Evolutionary conservation across 2,888 invertebrate species (phyloP), one percentile per base, ranked within the genome.

Genomic region (Eudasyphora cyanicolor): DNA sequence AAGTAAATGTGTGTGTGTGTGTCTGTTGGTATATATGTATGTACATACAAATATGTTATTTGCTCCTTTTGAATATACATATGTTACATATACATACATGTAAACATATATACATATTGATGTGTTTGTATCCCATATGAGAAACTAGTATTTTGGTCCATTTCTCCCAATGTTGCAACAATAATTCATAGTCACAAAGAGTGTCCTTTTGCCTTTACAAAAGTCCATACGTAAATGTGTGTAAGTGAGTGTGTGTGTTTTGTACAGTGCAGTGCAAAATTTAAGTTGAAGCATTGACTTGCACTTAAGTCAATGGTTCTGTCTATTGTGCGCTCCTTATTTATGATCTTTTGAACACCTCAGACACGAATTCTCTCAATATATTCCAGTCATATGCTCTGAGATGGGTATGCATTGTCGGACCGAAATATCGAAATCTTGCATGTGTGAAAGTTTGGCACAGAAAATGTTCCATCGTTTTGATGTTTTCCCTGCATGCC

Each of bases 131-230:
- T 54, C 10, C n/a, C 60, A 27, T 60, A 57, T 7, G 62, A 62
- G 17, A 14, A 32, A 35, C 38, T 64, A 38, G 64, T 64, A 67
- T 67, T 67, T 38, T 67, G 67, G 67, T 67, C 67, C 67, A 67
- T 67, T 67, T 67, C 67, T 38, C 67, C 67, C 67, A 67, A 67
- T 24, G 42, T 14, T 42, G 42, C 67, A 42, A 67, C 67, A 67
- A 67, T 67, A 67, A 67, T 81, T 79, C 78, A 81, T 81, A 70
- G 81, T 81, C 67, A 69, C 60, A 78, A 70, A 75, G n/a, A n/a
- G 67, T 14, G 76, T 74, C 74, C 83, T 77, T 83, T 79, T 67
- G 38, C 42, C 42, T 42, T 67, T 24, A 54, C 54, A 14, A 6
- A 32, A 4, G 8, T 19, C n/a, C n/a, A 49, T n/a, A 67, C 21